Percentiles rank a stretch among this genome's conserved stretches.
Conservation (phyloP, 2,888 invertebrate genomes). For the Lepeophtheirus nordmannii region DNA sequence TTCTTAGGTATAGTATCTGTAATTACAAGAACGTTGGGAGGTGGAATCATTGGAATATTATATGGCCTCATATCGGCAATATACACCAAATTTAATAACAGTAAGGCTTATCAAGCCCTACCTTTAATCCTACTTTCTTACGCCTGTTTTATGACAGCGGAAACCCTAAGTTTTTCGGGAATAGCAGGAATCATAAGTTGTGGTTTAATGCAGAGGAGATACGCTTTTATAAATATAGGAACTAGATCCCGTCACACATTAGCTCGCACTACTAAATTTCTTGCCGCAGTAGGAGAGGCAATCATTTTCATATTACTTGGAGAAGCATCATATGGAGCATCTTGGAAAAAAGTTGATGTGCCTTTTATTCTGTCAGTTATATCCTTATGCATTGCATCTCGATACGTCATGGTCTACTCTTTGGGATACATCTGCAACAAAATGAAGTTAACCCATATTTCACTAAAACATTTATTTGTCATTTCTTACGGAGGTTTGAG, state of each 20-base stretch:
- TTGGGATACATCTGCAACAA: not conserved
- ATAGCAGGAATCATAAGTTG: not conserved
- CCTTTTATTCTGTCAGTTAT: not conserved
- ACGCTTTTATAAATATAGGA: not conserved
- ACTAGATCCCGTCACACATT: not conserved
- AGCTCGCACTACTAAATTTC: not conserved
- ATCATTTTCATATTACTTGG: not conserved
- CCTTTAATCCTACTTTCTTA: not conserved
- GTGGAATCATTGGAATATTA: not conserved
- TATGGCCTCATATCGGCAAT: not conserved
- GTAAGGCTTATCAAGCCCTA: not conserved
- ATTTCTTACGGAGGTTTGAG: not conserved
- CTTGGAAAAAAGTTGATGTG: not conserved
- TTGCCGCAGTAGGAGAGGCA: not conserved
- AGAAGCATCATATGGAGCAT: not conserved
- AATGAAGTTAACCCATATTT: not conserved
- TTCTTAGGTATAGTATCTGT: not conserved
- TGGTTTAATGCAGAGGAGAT: not conserved
- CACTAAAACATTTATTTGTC: not conserved
- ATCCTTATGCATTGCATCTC: not conserved
- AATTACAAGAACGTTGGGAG: not conserved
- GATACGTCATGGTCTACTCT: not conserved
- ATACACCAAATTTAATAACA: not conserved
- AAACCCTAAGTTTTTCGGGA: not conserved
- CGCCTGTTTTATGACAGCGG: not conserved